Conservation (phyloP, 1,140 invertebrate species). For the Anastatus disparis region DNA sequence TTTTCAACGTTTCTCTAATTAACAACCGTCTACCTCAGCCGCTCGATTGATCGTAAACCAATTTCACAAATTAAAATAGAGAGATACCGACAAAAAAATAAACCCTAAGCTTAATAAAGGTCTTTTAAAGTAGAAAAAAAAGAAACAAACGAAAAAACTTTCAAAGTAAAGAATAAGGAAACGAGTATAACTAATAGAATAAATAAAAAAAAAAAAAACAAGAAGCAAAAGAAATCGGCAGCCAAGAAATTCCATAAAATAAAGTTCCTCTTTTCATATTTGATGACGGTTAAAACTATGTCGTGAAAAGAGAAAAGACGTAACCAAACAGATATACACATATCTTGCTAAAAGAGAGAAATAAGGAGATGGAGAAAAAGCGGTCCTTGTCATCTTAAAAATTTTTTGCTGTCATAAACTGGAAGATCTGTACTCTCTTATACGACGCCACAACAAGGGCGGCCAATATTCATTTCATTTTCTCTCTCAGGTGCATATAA, state of each 20-base stretch:
- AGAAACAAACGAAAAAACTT: not conserved
- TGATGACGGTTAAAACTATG: not conserved
- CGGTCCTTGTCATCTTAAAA: conserved; percentile 48
- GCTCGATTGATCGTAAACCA: not conserved
- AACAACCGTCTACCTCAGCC: not conserved
- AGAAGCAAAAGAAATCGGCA: not conserved
- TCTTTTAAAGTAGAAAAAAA: not conserved
- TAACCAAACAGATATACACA: no score
- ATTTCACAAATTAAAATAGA: not conserved
- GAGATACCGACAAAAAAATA: not conserved
- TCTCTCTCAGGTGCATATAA: conserved; percentile 20
- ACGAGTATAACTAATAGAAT: not conserved
- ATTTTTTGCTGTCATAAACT: conserved; percentile 60
- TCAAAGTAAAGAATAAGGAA: not conserved
- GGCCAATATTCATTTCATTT: not conserved
- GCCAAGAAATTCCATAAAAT: conserved; percentile 10
- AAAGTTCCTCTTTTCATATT: not conserved
- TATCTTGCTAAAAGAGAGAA: no score
- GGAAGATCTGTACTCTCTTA: conserved; percentile 22
- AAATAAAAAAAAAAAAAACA: not conserved
- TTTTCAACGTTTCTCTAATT: not conserved
- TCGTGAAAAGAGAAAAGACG: conserved; percentile 4
- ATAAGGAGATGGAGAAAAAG: conserved; percentile 49
- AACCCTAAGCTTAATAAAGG: not conserved
- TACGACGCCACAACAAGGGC: conserved; percentile 25